A percentile compares a stretch with the other conserved stretches of the same genome.
Evolutionary conservation across 2,113 vertebrate species (phyloP).

Genomic region (Myotis davidii): DNA sequence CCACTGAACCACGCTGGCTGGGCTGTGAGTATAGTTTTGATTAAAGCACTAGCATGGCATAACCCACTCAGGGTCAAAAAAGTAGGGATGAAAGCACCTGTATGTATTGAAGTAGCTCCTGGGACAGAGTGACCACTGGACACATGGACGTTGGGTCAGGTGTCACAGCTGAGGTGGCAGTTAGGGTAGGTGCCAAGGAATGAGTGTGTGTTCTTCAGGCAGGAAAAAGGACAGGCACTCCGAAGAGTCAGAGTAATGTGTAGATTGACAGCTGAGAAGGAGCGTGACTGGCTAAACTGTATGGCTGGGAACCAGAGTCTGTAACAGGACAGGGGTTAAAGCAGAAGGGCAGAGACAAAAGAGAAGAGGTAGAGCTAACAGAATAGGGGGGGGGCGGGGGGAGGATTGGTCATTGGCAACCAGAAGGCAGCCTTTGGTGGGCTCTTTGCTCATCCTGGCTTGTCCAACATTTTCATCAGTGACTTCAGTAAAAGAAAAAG

Average conservation of each 20-base stretch:
- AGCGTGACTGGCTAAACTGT: neutral
- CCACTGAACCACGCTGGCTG: too few relatives aligned
- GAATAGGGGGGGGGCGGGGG: neutral
- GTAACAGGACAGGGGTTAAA: neutral
- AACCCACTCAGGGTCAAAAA: neutral
- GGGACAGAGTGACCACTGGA: neutral
- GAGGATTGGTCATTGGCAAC: neutral
- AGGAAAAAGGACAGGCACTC: neutral
- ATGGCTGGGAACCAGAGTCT: neutral
- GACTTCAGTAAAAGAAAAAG: neutral
- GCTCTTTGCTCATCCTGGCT: neutral
- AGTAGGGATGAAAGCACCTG: neutral
- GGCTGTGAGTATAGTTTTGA: neutral
- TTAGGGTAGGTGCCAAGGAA: neutral
- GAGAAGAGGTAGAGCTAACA: neutral
- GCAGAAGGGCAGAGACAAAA: neutral
- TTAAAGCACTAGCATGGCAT: neutral
- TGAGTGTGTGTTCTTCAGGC: neutral
- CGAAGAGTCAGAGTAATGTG: neutral
- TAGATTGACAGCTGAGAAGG: neutral
- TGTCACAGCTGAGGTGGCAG: neutral
- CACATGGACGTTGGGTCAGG: neutral
- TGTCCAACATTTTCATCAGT: neutral
- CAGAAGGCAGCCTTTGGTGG: neutral
- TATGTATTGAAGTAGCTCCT: neutral